Evolutionary conservation across 2,888 invertebrate species (phyloP), one percentile per base, ranked within the genome.

Genomic region (Spicauda simplicius): DNA sequence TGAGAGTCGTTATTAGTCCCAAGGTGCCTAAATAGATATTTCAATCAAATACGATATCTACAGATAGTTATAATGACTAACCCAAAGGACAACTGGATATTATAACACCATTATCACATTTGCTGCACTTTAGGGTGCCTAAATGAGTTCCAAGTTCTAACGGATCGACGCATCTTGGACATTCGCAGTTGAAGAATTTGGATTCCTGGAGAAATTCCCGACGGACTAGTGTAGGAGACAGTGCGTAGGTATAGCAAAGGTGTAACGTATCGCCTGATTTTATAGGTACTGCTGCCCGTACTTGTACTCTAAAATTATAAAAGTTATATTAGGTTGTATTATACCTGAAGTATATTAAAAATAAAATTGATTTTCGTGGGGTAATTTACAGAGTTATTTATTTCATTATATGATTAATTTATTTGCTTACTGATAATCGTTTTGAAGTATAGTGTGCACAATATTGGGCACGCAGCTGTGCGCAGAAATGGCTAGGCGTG

Each of bases 381-480:
- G n/a, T n/a, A n/a, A n/a, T n/a, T n/a, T n/a, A n/a, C n/a, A n/a
- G n/a, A n/a, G n/a, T n/a, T n/a, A n/a, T n/a, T n/a, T n/a, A n/a
- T n/a, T n/a, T n/a, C n/a, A n/a, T n/a, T n/a, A n/a, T n/a, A n/a
- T n/a, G n/a, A 14, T 41, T 14, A 3, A n/a, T n/a, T 5, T n/a
- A 45, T 45, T 45, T n/a, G 6, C 58, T 80, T 78, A 91, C 91
- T 83, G 80, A 71, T 89, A 85, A 68, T 90, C 80, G 71, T 81
- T 82, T 68, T 90, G 88, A 19, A 94, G 86, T 71, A 97, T 95
- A 45, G 96, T 95, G 78, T 97, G 97, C 14, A 95, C 95, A 55
- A 97, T 96, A 81, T 97, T 97, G 1, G 97, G 96, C 2, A 97
- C 95, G 81, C 98, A 98, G 77, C 95, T 96, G 83, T 98, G 97